Percentiles rank a stretch among this genome's conserved stretches.
phyloP scores from a whole-genome alignment of 2,113 vertebrate species.

The Anhinga rufa region DNA sequence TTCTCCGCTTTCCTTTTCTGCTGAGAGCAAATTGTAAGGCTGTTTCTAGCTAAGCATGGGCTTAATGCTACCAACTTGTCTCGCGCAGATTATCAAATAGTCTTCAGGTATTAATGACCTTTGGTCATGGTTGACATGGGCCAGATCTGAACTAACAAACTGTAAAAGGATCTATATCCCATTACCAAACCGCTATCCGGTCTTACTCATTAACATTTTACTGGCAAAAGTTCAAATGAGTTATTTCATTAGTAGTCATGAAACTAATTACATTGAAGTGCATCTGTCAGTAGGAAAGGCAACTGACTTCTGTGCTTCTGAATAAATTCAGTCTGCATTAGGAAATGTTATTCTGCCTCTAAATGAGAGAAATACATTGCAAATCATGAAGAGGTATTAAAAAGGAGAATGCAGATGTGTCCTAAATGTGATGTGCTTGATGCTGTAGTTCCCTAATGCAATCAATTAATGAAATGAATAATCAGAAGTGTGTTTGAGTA shows the following conservation, averaged over 20 bases:
- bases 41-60: background rate
- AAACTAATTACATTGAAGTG: constrained; percentile 54
- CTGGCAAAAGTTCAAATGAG: constrained; percentile 61
- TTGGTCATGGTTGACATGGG: background rate
- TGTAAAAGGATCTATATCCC: constrained; percentile 46
- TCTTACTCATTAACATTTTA: constrained; percentile 66
- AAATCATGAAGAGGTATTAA: constrained; percentile 25
- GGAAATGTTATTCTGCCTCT: constrained; percentile 1
- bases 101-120: constrained; percentile 30
- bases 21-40: background rate
- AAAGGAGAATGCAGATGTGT: background rate
- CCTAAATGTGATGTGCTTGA: background rate
- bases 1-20: background rate
- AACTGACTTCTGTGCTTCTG: constrained; percentile 27
- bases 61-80: background rate
- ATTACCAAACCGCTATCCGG: constrained; percentile 10
- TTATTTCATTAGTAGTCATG: constrained; percentile 70
- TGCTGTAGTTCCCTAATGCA: background rate
- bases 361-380: constrained; percentile 8
- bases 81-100: background rate
- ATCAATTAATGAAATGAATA: constrained; percentile 5
- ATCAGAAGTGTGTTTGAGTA: background rate
- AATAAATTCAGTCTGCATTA: constrained; percentile 27
- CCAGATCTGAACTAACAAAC: constrained; percentile 47
- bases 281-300: constrained; percentile 11